Percentiles rank a stretch among this genome's conserved stretches.
phyloP scores from a whole-genome alignment of 1,140 invertebrate genomes.

The Drosophila ironensis region DNA sequence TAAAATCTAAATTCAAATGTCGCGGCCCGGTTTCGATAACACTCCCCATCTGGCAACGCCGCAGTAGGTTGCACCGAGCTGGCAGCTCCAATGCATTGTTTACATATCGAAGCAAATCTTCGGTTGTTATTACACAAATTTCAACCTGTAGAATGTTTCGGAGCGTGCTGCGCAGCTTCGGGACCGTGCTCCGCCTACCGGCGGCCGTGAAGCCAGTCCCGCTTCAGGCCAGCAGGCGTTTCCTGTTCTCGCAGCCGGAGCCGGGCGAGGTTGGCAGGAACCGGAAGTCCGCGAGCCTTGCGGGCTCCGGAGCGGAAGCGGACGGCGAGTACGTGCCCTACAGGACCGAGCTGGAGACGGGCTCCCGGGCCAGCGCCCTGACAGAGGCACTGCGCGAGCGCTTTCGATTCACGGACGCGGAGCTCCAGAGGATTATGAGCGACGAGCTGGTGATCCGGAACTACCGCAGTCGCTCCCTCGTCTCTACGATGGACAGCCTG shows the following conservation, averaged over 20 bases:
- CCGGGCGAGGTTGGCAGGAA: not conserved
- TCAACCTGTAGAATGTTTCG: constrained; percentile 38
- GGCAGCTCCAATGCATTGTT: constrained; percentile 25
- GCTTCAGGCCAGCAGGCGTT: not conserved
- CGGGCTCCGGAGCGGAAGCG: constrained; percentile 18
- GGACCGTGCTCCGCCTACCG: constrained; percentile 21
- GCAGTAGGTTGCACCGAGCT: constrained; percentile 20
- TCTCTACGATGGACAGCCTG: constrained; percentile 44
- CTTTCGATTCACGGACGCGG: constrained; percentile 46
- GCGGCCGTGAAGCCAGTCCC: not conserved
- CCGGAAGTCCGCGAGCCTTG: constrained; percentile 18
- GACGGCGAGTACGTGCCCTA: constrained; percentile 67
- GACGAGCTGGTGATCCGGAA: constrained; percentile 56
- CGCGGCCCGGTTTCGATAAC: not conserved
- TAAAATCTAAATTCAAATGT: no score
- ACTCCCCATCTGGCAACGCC: no score
- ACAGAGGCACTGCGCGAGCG: constrained; percentile 40
- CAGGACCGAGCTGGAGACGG: constrained; percentile 36
- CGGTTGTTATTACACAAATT: no score
- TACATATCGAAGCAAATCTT: no score
- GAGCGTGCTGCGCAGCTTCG: constrained; percentile 44
- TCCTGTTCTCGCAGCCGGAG: constrained; percentile 53
- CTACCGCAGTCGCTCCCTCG: constrained; percentile 40
- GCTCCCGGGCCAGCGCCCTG: constrained; percentile 13
- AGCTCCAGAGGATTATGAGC: constrained; percentile 44